Base-by-base conservation (phyloP, 1,140 invertebrate species). In the Drosophila kanapiae region DNA sequence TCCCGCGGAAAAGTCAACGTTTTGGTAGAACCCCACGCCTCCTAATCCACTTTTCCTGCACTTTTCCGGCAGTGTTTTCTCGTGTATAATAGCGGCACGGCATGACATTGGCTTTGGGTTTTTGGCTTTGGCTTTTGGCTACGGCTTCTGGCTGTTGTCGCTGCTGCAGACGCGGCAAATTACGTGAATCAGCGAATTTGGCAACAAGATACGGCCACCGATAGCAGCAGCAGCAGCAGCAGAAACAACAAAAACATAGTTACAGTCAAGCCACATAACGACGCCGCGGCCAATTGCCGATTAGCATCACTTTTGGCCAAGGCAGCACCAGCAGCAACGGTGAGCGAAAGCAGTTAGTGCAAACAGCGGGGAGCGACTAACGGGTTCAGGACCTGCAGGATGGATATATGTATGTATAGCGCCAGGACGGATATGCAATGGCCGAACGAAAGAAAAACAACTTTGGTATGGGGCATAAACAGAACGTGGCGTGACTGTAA, bases 281-380 rank as follows among this genome's bases (percentile, higher is more conserved):
- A 54, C 47, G 84, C 58, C 75, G 75, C 69, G 77, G 83, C 83
- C 83, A 86, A 87, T 82, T 86, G 82, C 78, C 85, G 81, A 87
- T 87, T 87, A 84, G 84, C 80, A 61, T 75, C 77, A 78, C 60
- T 79, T 72, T 69, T 69, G 54, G 35, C 49, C 43, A 58, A 58
- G 64, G 59, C 62, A 64, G 37, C 23, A 60, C 16, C 8, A 51
- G 45, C 45, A 11, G 18, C 43, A 56, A 59, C 45, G 54, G 70
- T 38, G 33, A 72, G 79, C 60, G 35, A 60, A 33, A 62, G 27
- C 31, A 18, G 63, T 67, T 63, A 63, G 57, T 38, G 11, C 47
- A 43, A 53, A 53, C 63, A 69, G 63, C 47, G 37, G 63, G 37
- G 37, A 38, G 43, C 33, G 35, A 62, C 7, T 18, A 64, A 16